Percentiles rank a stretch among this genome's conserved stretches.
Evolutionary conservation across 1,140 invertebrate species (phyloP).

Genomic region (Plodia interpunctella): DNA sequence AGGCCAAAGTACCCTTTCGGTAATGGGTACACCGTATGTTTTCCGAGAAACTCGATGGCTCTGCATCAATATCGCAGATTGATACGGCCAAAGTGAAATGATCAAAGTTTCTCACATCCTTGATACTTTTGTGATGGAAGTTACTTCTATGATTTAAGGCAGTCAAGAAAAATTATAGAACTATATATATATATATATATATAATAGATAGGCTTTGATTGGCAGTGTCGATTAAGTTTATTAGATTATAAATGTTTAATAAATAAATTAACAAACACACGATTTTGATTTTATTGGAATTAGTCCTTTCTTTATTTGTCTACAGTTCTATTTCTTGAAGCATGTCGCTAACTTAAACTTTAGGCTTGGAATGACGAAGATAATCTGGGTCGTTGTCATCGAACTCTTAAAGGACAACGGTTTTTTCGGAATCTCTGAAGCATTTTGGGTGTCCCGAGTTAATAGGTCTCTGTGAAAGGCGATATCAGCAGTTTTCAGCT

Average conservation of each 20-base stretch:
- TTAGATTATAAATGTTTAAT: too few relatives aligned
- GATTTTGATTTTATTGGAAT: too few relatives aligned
- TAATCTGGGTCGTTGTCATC: conserved; percentile 1
- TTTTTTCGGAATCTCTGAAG: neutral
- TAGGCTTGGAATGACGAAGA: conserved; percentile 7
- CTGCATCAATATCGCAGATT: neutral
- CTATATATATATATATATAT: too few relatives aligned
- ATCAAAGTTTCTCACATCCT: conserved; percentile 2
- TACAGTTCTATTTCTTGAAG: too few relatives aligned
- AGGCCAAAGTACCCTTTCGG: neutral
- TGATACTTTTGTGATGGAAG: too few relatives aligned
- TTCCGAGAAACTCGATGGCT: neutral
- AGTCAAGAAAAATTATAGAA: too few relatives aligned
- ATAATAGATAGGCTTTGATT: too few relatives aligned
- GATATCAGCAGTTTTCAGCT: neutral
- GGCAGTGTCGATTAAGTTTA: too few relatives aligned
- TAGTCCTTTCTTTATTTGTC: too few relatives aligned
- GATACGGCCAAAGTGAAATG: conserved; percentile 8
- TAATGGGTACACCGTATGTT: conserved; percentile 2
- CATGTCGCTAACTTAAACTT: too few relatives aligned
- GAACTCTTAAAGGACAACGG: neutral
- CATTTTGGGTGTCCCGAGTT: neutral
- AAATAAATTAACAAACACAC: too few relatives aligned
- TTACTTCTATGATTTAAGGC: too few relatives aligned
- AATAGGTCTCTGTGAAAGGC: neutral